A percentile compares a stretch with the other conserved stretches of the same genome.
Evolutionary conservation across 2,888 invertebrate species (phyloP).

Genomic region (Chloroclysta siterata): DNA sequence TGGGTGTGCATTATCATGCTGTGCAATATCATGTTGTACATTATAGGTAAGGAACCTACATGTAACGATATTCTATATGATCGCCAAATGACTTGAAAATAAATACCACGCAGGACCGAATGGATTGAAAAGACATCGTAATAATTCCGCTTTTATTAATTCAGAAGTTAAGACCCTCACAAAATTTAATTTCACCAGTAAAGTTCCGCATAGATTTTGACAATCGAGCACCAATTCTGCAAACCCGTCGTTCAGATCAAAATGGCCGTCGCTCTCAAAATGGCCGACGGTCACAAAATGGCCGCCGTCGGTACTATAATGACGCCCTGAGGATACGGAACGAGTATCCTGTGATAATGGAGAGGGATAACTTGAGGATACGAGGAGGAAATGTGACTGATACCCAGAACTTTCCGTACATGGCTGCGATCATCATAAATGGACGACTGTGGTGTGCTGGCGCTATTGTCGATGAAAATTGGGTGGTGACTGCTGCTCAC

Average conservation of each 20-base stretch:
- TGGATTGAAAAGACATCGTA: no score
- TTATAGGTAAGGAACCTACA: no score
- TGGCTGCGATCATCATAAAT: conserved; percentile 76
- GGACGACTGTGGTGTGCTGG: conserved; percentile 78
- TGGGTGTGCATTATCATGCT: no score
- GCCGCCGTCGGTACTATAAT: conserved; percentile 44
- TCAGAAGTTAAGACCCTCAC: neutral
- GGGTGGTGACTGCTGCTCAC: conserved; percentile 78
- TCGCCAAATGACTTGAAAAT: no score
- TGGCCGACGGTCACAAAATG: conserved; percentile 28
- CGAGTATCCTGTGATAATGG: conserved; percentile 44
- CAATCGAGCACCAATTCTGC: conserved; percentile 14
- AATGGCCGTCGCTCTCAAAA: conserved; percentile 15
- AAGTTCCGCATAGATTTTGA: conserved; percentile 47
- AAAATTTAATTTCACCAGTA: conserved; percentile 38
- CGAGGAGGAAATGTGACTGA: conserved; percentile 62
- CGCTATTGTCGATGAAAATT: conserved; percentile 71
- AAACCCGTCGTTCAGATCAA: conserved; percentile 6
- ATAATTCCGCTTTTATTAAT: no score
- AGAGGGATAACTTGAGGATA: conserved; percentile 49
- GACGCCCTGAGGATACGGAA: conserved; percentile 54
- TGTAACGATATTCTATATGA: no score
- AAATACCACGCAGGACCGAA: no score
- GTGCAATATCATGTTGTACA: no score
- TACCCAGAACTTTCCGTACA: conserved; percentile 71